Percentiles rank a stretch among this genome's conserved stretches.
These are phyloP conservation scores for Siderastrea siderea DNA, from an alignment of 92 coral and sea anemone species.

Conservation along the genomic window DNA sequence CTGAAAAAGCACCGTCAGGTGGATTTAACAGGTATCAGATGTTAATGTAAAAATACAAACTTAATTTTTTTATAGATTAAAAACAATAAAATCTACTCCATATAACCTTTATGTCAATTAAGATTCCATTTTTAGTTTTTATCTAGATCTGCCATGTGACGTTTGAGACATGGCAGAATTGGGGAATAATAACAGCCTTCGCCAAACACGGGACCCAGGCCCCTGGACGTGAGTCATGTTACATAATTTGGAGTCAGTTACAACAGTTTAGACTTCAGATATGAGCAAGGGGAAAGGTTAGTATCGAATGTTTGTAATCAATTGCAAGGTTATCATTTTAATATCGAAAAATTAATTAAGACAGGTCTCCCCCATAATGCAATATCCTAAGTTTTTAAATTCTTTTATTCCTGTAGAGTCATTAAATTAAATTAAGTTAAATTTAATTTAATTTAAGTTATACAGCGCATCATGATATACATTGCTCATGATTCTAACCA, in stretches of 20 bases:
- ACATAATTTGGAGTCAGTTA: background rate
- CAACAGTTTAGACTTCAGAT: background rate
- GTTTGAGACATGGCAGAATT: slow-evolving; percentile 15
- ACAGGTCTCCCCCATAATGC: too few species aligned
- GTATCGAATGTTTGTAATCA: background rate
- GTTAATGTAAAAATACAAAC: background rate
- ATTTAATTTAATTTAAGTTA: too few species aligned
- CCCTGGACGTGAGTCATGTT: slow-evolving; percentile 27
- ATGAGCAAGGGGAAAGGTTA: slow-evolving; percentile 57
- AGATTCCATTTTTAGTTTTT: too few species aligned
- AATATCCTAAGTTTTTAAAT: too few species aligned
- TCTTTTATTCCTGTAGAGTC: too few species aligned
- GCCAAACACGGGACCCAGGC: slow-evolving; percentile 2
- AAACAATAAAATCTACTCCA: too few species aligned
- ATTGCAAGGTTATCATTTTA: too few species aligned
- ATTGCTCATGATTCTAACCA: too few species aligned
- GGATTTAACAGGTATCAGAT: slow-evolving; percentile 1
- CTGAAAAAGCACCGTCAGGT: background rate
- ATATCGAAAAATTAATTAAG: too few species aligned
- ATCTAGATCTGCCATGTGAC: background rate
- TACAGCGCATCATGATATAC: too few species aligned
- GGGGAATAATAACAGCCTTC: background rate
- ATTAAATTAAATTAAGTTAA: too few species aligned
- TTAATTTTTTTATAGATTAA: background rate
- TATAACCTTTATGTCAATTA: too few species aligned